phyloP scores from a whole-genome alignment of 2,113 vertebrate genomes.

The Bufo gargarizans region DNA sequence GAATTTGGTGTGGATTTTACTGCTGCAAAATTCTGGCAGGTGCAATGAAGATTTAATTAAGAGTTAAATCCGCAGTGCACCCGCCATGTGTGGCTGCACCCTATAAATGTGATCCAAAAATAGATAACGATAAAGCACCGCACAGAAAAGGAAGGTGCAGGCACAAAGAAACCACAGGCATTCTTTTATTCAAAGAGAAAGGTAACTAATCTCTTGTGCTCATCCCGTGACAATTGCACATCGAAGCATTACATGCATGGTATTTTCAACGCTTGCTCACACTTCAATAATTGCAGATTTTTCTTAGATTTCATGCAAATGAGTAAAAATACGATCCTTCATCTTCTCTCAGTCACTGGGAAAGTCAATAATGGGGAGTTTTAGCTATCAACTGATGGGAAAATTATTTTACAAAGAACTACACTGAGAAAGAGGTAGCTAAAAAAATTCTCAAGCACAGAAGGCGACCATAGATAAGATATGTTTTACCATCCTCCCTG shows the following conservation, averaged over 20 bases:
- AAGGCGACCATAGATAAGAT: not conserved
- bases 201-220: not conserved
- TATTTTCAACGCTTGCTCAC: not conserved
- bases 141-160: not conserved
- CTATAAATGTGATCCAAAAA: no score
- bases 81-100: no score
- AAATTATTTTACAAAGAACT: conserved; percentile 12
- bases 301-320: conserved; percentile 25
- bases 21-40: no score
- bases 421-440: not conserved
- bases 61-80: no score
- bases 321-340: not conserved
- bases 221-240: not conserved
- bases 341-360: not conserved
- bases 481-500: not conserved
- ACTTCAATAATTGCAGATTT: not conserved
- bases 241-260: not conserved
- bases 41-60: no score
- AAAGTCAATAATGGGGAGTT: conserved; percentile 6
- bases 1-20: no score
- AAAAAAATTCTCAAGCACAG: not conserved
- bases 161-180: not conserved
- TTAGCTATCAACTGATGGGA: not conserved
- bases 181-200: not conserved
- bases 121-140: not conserved